phyloP scores from a whole-genome alignment of 2,888 invertebrate species.

The Boloria euphrosyne region DNA sequence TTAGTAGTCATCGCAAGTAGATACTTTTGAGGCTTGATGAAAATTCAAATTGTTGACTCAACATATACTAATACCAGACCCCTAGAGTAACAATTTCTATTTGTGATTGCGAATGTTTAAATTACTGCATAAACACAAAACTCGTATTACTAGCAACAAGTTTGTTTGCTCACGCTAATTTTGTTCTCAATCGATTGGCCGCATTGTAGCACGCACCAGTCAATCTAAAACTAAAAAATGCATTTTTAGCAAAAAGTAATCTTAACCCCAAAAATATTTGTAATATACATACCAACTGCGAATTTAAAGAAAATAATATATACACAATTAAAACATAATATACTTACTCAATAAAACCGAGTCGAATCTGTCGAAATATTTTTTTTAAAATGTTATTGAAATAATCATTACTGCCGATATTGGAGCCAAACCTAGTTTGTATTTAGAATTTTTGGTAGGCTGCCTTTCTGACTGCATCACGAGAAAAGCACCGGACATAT shows the following conservation, averaged over 20 bases:
- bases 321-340: too few species aligned
- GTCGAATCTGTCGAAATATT: too few species aligned
- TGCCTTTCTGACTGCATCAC: too few species aligned
- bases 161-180: constrained; percentile 65
- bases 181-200: constrained; percentile 68
- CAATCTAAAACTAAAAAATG: constrained; percentile 54
- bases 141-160: constrained; percentile 29
- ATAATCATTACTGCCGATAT: too few species aligned
- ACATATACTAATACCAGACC: constrained; percentile 49
- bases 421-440: too few species aligned
- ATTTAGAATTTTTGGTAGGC: too few species aligned
- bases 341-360: too few species aligned
- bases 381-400: too few species aligned
- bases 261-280: background rate
- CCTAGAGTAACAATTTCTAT: constrained; percentile 53
- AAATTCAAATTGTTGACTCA: constrained; percentile 62
- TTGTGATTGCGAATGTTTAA: constrained; percentile 46
- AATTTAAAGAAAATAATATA: too few species aligned
- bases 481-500: too few species aligned
- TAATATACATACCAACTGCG: background rate
- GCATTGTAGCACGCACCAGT: constrained; percentile 75
- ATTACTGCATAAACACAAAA: constrained; percentile 39
- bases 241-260: constrained; percentile 1
- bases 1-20: constrained; percentile 32
- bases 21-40: constrained; percentile 54